Evolutionary conservation across 2,113 vertebrate genomes (phyloP).

Genomic region (Alligator mississippiensis): DNA sequence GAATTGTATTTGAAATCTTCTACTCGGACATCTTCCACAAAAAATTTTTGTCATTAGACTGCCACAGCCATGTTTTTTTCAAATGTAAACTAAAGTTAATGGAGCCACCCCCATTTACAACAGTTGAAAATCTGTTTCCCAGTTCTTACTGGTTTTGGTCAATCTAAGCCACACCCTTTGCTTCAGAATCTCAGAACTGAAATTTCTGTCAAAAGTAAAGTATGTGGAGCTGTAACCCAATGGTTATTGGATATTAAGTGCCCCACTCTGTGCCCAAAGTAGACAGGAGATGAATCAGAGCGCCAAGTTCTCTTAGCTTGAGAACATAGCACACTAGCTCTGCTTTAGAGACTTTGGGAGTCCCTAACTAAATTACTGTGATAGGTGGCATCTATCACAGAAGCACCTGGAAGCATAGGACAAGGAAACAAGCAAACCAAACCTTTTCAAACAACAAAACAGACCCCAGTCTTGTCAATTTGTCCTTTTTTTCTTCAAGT

Average conservation of each 20-base stretch:
- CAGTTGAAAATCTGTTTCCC: background rate
- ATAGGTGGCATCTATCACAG: background rate
- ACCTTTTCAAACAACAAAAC: background rate
- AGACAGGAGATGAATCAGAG: background rate
- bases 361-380: background rate
- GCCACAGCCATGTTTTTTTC: background rate
- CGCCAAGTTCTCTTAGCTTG: background rate
- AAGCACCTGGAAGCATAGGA: background rate
- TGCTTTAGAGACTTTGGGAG: background rate
- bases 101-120: background rate
- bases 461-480: background rate
- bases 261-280: background rate
- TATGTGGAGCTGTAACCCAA: accelerated
- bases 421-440: background rate
- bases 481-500: background rate
- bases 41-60: accelerated
- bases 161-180: background rate
- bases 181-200: background rate
- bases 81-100: background rate
- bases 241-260: background rate
- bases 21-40: background rate
- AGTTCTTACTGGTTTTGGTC: background rate
- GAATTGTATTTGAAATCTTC: background rate
- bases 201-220: background rate
- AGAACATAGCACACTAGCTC: too few relatives aligned